These are phyloP conservation scores for Melanophora roralis DNA, from an alignment of 2,888 invertebrate genomes.

Conservation along the genomic window DNA sequence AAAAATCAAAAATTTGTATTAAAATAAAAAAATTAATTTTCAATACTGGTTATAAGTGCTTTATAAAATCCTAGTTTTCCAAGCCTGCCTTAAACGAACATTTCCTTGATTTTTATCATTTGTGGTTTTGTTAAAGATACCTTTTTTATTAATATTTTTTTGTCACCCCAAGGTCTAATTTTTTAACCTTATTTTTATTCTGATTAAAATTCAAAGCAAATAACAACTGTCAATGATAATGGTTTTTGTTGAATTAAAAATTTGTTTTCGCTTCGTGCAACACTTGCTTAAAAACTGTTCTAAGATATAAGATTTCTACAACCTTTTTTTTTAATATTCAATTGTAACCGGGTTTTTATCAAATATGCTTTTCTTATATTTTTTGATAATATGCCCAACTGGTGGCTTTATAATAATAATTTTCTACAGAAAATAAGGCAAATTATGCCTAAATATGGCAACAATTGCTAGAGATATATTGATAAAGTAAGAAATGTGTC, in stretches of 20 bases:
- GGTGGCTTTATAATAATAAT: conserved; percentile 7
- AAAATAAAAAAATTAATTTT: too few relatives aligned
- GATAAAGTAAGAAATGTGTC: conserved; percentile 9
- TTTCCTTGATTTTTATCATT: conserved; percentile 30
- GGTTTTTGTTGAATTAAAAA: background rate
- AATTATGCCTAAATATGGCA: conserved; percentile 3
- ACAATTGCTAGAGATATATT: conserved; percentile 13
- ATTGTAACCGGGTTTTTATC: conserved; percentile 10
- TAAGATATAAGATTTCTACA: background rate
- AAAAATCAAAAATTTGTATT: too few relatives aligned
- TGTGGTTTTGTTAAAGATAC: conserved; percentile 36
- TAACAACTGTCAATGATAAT: conserved; percentile 12
- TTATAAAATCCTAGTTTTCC: too few relatives aligned
- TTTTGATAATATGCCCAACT: background rate
- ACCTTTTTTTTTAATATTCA: conserved; percentile 17
- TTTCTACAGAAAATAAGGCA: conserved; percentile 1
- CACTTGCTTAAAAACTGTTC: background rate
- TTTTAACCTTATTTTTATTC: background rate
- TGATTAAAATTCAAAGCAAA: conserved; percentile 32
- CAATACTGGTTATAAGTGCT: too few relatives aligned
- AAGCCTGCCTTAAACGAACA: conserved; percentile 16
- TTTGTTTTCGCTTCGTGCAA: background rate
- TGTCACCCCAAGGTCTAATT: background rate
- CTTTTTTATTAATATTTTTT: background rate
- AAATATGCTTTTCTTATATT: background rate